Conservation (phyloP, 64 coral and sea anemone genomes). For the Hydrozoanthus tunicans region DNA sequence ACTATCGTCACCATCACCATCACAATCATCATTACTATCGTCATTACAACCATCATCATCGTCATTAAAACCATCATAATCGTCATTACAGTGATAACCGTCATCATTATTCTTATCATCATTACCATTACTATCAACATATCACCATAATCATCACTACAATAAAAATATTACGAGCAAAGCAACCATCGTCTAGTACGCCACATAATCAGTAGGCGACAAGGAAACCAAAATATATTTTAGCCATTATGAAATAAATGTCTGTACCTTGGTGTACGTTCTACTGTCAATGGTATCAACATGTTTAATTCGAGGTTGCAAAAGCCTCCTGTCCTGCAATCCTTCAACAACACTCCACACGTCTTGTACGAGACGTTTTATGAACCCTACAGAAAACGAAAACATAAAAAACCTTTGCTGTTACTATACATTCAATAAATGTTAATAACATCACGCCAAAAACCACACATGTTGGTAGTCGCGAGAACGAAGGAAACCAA, state of each 20-base stretch:
- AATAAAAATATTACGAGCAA: not conserved
- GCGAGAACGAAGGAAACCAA: too few species aligned
- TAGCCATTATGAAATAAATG: not conserved
- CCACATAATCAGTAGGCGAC: too few species aligned
- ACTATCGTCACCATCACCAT: not conserved
- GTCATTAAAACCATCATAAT: not conserved
- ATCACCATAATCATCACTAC: not conserved
- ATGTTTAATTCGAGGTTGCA: constrained; percentile 83
- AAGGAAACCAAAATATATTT: too few species aligned
- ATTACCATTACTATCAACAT: not conserved
- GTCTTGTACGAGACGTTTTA: constrained; percentile 79
- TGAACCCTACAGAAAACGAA: constrained; percentile 50
- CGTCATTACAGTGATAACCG: not conserved
- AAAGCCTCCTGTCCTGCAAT: constrained; percentile 68
- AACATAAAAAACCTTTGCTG: not conserved
- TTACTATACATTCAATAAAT: too few species aligned
- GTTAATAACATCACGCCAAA: too few species aligned
- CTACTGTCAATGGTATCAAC: constrained; percentile 83
- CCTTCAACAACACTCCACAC: constrained; percentile 88
- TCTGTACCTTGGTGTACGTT: constrained; percentile 73
- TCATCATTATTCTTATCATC: not conserved
- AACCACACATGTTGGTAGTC: too few species aligned
- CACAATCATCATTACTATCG: not conserved
- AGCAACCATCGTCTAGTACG: too few species aligned
- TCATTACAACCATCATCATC: not conserved